A percentile compares a stretch with the other conserved stretches of the same genome.
Conservation (phyloP, 2,797 vertebrate species). For the Artibeus lituratus region DNA sequence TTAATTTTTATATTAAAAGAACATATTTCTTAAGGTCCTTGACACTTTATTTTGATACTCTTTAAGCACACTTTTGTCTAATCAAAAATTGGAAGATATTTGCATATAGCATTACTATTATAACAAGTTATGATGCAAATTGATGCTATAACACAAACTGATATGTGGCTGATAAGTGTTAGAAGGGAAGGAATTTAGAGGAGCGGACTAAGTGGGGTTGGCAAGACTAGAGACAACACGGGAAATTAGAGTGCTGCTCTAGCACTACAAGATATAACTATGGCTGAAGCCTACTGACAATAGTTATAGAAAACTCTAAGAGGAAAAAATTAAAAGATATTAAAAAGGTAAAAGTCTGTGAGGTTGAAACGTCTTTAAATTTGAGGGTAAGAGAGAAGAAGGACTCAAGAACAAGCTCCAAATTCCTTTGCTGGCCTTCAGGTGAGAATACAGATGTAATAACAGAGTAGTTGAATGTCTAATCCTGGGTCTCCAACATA, state of each 20-base stretch:
- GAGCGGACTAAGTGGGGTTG: neutral
- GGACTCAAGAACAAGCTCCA: neutral
- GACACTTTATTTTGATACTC: neutral
- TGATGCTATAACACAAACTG: neutral
- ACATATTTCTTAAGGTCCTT: neutral
- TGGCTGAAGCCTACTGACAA: neutral
- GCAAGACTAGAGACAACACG: neutral
- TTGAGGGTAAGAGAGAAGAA: neutral
- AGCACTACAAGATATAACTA: neutral
- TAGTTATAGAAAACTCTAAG: neutral
- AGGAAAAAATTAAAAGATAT: neutral
- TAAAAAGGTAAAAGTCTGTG: neutral
- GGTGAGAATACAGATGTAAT: neutral
- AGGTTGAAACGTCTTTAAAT: neutral
- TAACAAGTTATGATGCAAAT: neutral
- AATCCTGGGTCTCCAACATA: neutral
- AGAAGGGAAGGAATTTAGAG: neutral
- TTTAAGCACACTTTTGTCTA: neutral
- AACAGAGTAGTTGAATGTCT: neutral
- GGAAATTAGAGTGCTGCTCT: too few species aligned
- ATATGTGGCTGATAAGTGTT: neutral
- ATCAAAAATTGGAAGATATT: neutral
- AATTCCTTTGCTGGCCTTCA: neutral
- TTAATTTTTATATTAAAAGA: neutral
- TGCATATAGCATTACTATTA: neutral